Conservation (phyloP, 2,888 invertebrate species). For the Nephrocerus scutellatus region DNA sequence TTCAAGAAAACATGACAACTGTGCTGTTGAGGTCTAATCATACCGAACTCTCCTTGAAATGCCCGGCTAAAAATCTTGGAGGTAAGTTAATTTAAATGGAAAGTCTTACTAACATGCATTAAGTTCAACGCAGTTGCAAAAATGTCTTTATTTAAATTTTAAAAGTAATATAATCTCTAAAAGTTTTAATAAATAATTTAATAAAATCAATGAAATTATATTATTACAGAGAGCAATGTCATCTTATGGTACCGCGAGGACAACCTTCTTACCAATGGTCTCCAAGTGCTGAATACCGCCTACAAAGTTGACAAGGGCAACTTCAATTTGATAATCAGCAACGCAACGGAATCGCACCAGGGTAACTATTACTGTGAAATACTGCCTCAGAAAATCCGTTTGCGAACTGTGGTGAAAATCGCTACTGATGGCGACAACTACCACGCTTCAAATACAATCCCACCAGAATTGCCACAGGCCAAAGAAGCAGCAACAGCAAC, state of each 20-base stretch:
- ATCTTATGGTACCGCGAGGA: constrained; percentile 18
- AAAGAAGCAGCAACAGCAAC: constrained; percentile 13
- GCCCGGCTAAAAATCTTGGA: too few species aligned
- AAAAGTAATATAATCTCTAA: too few species aligned
- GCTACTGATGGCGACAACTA: too few species aligned
- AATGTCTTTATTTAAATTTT: too few species aligned
- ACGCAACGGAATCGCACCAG: constrained; percentile 15
- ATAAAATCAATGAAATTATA: background rate
- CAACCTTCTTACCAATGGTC: constrained; percentile 15
- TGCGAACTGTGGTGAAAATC: constrained; percentile 17
- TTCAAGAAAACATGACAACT: too few species aligned
- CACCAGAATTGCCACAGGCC: constrained; percentile 11
- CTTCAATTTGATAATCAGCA: constrained; percentile 16
- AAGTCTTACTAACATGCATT: too few species aligned
- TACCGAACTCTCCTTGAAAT: too few species aligned
- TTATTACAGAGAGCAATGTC: constrained; percentile 14
- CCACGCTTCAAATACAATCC: too few species aligned
- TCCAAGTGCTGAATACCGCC: constrained; percentile 13
- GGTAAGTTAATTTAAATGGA: too few species aligned
- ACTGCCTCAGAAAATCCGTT: constrained; percentile 15
- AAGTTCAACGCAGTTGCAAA: too few species aligned
- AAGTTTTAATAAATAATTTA: background rate
- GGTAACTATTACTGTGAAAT: constrained; percentile 19
- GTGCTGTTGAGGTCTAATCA: too few species aligned
- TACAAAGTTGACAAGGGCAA: constrained; percentile 13